Evolutionary conservation across 2,797 vertebrate genomes (phyloP).

Genomic region (Arremon aurantiirostris): DNA sequence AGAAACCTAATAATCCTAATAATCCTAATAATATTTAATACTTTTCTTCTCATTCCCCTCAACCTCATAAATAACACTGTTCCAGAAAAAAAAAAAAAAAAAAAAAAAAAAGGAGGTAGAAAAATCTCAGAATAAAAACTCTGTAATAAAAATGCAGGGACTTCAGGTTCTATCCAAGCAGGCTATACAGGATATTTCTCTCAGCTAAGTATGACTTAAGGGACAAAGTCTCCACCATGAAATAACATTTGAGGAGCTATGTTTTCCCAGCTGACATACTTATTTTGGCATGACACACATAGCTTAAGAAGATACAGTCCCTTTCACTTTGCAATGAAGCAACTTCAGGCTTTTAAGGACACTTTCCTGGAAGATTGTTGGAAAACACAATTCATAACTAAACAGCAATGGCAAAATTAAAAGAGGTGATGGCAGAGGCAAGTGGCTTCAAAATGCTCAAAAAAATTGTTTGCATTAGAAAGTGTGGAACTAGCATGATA

Average conservation of each 20-base stretch:
- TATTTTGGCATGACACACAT: not conserved
- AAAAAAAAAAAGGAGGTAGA: not conserved
- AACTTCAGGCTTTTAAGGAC: not conserved
- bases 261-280: not conserved
- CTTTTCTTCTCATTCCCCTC: not conserved
- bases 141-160: not conserved
- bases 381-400: not conserved
- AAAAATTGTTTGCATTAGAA: not conserved
- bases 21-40: not conserved
- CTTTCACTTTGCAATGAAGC: not conserved
- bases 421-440: not conserved
- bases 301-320: not conserved
- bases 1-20: no score
- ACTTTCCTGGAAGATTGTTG: not conserved
- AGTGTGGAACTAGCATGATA: not conserved
- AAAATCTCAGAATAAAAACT: not conserved
- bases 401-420: not conserved
- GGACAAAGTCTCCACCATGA: not conserved
- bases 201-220: not conserved
- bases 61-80: not conserved
- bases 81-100: not conserved
- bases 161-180: not conserved
- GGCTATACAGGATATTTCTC: not conserved
- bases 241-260: not conserved
- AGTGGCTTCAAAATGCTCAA: not conserved